These are phyloP conservation scores for Gasterosteus nipponicus DNA, from an alignment of 2,113 vertebrate species.

Conservation along the genomic window DNA sequence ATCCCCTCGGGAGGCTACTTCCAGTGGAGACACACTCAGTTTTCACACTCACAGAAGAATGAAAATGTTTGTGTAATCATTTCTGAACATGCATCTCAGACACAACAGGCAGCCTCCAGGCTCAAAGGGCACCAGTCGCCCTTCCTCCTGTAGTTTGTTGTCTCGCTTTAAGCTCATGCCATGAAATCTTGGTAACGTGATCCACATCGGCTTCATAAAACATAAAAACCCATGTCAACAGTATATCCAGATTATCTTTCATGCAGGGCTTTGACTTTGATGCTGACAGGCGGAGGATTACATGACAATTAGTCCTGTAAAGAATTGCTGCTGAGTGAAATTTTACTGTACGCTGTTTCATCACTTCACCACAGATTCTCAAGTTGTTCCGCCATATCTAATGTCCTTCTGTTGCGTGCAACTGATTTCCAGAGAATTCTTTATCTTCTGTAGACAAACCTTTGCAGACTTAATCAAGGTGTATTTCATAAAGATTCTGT, in stretches of 20 bases:
- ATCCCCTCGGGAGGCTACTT: neutral
- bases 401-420: neutral
- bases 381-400: neutral
- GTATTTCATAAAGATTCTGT: neutral
- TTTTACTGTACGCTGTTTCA: conserved; percentile 21
- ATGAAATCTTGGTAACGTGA: conserved; percentile 68
- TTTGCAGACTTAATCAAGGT: neutral
- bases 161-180: conserved; percentile 31
- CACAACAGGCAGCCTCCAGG: conserved; percentile 4
- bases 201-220: conserved; percentile 64
- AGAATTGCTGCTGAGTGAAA: conserved; percentile 15
- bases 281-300: conserved; percentile 60
- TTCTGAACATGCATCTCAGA: conserved; percentile 34
- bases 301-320: conserved; percentile 40
- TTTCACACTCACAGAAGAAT: conserved; percentile 51
- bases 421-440: neutral
- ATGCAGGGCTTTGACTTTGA: conserved; percentile 37
- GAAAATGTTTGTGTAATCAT: conserved; percentile 56
- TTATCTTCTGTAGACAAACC: neutral
- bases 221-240: conserved; percentile 58
- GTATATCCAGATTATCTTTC: conserved; percentile 66
- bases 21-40: conserved; percentile 20
- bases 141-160: neutral
- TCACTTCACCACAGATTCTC: conserved; percentile 7
- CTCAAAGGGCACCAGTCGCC: conserved; percentile 27